Percentiles rank a stretch among this genome's conserved stretches.
Evolutionary conservation across 2,888 invertebrate genomes (phyloP).

Genomic region (Drosophila dives): DNA sequence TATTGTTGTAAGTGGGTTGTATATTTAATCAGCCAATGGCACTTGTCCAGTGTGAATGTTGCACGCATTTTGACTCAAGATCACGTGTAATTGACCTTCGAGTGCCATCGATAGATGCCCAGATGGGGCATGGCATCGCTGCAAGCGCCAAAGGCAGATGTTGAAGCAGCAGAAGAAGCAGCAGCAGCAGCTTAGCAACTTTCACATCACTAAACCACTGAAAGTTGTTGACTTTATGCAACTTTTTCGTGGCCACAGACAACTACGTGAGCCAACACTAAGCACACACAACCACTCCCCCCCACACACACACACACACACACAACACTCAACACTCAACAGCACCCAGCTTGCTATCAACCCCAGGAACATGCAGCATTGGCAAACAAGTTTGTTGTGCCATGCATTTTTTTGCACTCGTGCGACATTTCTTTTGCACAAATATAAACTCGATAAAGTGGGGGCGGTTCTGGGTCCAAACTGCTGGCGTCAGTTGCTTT

Average conservation of each 20-base stretch:
- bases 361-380: conserved; percentile 8
- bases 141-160: not conserved
- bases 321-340: not conserved
- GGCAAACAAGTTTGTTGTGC: conserved; percentile 76
- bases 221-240: conserved; percentile 79
- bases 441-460: conserved; percentile 70
- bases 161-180: conserved; percentile 2
- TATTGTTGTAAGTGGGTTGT: not conserved
- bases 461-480: conserved; percentile 48
- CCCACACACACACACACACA: not conserved
- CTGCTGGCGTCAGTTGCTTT: conserved; percentile 79
- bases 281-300: conserved; percentile 1
- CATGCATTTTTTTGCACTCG: conserved; percentile 72
- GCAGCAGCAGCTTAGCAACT: conserved; percentile 68
- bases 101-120: conserved; percentile 34
- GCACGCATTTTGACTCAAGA: conserved; percentile 59
- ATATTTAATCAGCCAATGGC: conserved; percentile 10
- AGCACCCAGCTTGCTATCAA: not conserved
- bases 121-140: not conserved
- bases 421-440: conserved; percentile 70
- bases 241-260: conserved; percentile 79
- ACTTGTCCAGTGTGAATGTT: conserved; percentile 31
- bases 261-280: conserved; percentile 64
- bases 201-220: conserved; percentile 77
- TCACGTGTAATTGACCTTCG: conserved; percentile 73